Base-by-base conservation (phyloP, 2,113 vertebrate genomes). In the Hippocampus comes region DNA sequence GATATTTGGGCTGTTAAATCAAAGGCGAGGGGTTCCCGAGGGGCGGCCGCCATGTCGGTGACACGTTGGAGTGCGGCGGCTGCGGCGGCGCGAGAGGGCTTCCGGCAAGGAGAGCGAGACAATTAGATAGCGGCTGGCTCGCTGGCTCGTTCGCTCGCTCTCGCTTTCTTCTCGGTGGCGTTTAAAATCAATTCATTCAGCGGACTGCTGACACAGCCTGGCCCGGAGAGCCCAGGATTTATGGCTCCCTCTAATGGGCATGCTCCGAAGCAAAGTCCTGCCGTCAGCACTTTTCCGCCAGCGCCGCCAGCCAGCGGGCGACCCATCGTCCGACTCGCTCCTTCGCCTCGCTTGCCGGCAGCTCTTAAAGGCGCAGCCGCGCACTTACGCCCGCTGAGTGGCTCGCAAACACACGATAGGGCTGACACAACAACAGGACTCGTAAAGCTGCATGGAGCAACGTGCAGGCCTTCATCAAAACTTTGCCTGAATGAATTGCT, bases 201-300 rank as follows among this genome's bases (percentile, higher is more conserved):
- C 82, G 87, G 89, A 90, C 84, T 91, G 90, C 90, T 91, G 90
- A 91, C 90, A 87, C 90, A 91, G 90, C 87, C 87, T 77, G 88
- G 84, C 85, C 86, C 88, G 79, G 85, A 88, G 89, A 89, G 88
- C 84, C 87, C 87, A 90, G 86, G 89, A 91, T 95, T 94, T 94
- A 95, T 91, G 93, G 94, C 88, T 92, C 91, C 93, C 91, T 91
- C 89, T 90, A 92, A 93, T 92, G 91, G 85, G 85, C 94, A 91
- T 90, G 90, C 84, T 90, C 92, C 90, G 85, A 89, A 89, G 87
- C 91, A 89, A 88, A 86, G 78, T 83, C 87, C 90, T 93, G 87
- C 89, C 90, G 91, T 94, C 93, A 94, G 92, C 93, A 95, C 83
- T 93, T 93, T 90, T 87, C 85, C 79, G 81, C 83, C 86, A 81